Base-by-base conservation (phyloP, 2,113 vertebrate genomes). In the Poeciliopsis retropinna region DNA sequence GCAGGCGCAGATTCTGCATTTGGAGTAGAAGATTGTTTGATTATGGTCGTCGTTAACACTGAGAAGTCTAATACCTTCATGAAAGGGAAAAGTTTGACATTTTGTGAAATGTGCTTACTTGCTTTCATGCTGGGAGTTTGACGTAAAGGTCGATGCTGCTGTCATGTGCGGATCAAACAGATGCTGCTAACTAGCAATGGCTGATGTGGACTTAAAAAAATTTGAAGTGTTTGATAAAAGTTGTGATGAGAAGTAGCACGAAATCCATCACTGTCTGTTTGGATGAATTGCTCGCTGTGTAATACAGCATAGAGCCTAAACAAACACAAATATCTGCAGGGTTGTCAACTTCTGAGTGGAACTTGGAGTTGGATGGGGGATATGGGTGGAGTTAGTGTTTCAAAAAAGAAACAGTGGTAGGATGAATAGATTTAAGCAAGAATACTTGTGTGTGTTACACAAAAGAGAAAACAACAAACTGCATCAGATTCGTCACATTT, bases 81-180 rank as follows among this genome's bases (percentile, higher is more conserved):
- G 51, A 64, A 72, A 84, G 31, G 13, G 3, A 47, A 34, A 5
- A 69, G 60, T 54, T 60, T 34, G 27, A 57, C 60, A 75, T 72
- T 71, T 77, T 64, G 28, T 62, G 32, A 69, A 63, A 44, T 17
- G n/a, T 11, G 9, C 25, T 67, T 64, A 57, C 41, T 54, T 28
- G 32, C 60, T 68, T 29, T 63, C 70, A 37, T 37, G 15, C 60
- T 68, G 57, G 47, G 76, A 31, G 19, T 27, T 68, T 39, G 41
- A 51, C 51, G 39, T 73, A 39, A 73, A 72, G 9, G 64, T 63
- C n/a, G 4, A 73, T 34, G 44, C 25, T 17, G 47, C 31, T 25
- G 39, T 60, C 3, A 34, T 34, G 72, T 61, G 17, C 62, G 29
- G 30, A 47, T 78, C 34, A 32, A 72, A 65, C 39, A 32, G 57